phyloP scores from a whole-genome alignment of 2,797 vertebrate species.

The Tapirus indicus region DNA sequence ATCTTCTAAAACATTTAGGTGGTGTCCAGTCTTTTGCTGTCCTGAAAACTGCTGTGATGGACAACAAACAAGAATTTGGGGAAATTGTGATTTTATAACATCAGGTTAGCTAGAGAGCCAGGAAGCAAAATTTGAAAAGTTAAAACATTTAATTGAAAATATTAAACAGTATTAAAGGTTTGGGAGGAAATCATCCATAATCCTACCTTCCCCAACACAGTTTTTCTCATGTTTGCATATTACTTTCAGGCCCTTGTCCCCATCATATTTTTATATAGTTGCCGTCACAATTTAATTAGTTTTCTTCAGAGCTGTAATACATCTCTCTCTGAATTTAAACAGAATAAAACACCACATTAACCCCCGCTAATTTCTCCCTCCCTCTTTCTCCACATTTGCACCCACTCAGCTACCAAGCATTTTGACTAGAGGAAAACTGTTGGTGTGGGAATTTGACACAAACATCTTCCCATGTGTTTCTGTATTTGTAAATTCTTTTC shows the following conservation, averaged over 20 bases:
- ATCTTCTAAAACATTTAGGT: background rate
- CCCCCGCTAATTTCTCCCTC: slow-evolving; percentile 54
- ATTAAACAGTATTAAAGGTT: background rate
- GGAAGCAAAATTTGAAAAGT: slow-evolving; percentile 25
- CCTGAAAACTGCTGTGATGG: slow-evolving; percentile 20
- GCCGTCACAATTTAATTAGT: slow-evolving; percentile 6
- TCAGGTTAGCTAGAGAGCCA: background rate
- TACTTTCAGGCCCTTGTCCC: background rate
- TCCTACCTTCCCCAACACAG: background rate
- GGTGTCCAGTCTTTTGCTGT: background rate
- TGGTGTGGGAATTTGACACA: slow-evolving; percentile 71
- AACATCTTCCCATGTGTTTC: slow-evolving; percentile 76
- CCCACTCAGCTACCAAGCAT: slow-evolving; percentile 74
- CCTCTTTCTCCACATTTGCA: slow-evolving; percentile 48
- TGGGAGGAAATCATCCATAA: background rate
- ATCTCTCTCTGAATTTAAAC: slow-evolving; percentile 59
- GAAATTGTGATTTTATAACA: background rate
- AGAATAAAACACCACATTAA: slow-evolving; percentile 61
- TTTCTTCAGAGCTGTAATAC: slow-evolving; percentile 53
- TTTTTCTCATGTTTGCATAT: slow-evolving; percentile 32
- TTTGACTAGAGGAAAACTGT: slow-evolving; percentile 75
- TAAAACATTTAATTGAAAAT: slow-evolving; percentile 17
- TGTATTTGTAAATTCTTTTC: slow-evolving; percentile 80
- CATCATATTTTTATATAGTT: background rate
- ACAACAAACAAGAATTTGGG: background rate